Conservation (phyloP, 2,797 vertebrate genomes). For the Clarias fuscus region DNA sequence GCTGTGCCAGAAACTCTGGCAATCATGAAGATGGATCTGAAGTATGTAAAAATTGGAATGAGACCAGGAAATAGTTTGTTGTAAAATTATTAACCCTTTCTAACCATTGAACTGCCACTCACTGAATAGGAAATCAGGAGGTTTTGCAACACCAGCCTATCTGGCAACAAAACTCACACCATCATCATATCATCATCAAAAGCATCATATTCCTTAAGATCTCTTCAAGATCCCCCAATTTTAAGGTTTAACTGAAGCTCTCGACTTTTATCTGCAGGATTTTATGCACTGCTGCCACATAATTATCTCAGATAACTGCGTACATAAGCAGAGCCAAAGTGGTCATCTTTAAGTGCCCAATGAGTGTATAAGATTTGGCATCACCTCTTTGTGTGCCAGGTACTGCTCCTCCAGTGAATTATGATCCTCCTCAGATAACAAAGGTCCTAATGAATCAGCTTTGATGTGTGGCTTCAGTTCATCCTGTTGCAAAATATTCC, state of each 20-base stretch:
- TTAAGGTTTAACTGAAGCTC: not conserved
- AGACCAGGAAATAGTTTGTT: not conserved
- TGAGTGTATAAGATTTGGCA: slow-evolving; percentile 21
- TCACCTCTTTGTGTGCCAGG: slow-evolving; percentile 74
- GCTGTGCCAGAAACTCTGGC: not conserved
- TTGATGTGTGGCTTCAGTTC: slow-evolving; percentile 72
- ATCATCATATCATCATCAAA: not conserved
- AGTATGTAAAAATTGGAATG: not conserved
- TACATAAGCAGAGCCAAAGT: not conserved
- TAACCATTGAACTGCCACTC: not conserved
- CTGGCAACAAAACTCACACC: not conserved
- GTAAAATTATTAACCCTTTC: not conserved
- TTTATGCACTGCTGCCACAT: not conserved
- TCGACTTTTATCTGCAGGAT: not conserved
- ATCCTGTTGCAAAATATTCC: slow-evolving; percentile 76
- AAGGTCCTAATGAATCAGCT: slow-evolving; percentile 68
- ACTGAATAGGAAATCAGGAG: not conserved
- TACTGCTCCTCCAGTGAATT: slow-evolving; percentile 70
- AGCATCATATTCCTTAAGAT: not conserved
- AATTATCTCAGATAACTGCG: not conserved
- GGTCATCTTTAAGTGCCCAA: not conserved
- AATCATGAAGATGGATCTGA: not conserved
- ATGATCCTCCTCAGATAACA: slow-evolving; percentile 69
- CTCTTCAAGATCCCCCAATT: not conserved
- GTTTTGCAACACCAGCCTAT: not conserved